Evolutionary conservation across 2,888 invertebrate species (phyloP).

Genomic region (Pycnomerus fuliginosus): DNA sequence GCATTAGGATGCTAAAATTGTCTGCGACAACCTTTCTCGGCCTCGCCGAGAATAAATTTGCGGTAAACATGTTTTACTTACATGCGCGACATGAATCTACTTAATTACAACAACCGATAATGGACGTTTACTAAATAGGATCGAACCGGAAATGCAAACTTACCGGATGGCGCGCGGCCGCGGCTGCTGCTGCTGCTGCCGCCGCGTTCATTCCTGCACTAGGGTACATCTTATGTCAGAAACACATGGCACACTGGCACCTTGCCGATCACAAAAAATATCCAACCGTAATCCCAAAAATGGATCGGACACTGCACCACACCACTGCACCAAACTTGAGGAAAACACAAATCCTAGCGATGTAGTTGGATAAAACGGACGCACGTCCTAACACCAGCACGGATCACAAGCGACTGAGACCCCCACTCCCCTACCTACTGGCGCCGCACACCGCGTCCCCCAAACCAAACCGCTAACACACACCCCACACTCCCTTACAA

Average conservation of each 20-base stretch:
- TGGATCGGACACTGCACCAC: slow-evolving; percentile 10
- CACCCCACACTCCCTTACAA: slow-evolving; percentile 50
- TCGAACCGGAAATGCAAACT: slow-evolving; percentile 49
- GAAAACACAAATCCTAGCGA: slow-evolving; percentile 3
- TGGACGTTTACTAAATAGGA: no score
- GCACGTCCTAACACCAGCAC: slow-evolving; percentile 36
- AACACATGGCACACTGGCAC: slow-evolving; percentile 44
- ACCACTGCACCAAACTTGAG: not conserved
- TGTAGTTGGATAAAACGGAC: slow-evolving; percentile 1
- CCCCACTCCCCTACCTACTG: slow-evolving; percentile 31
- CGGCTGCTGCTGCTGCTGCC: slow-evolving; percentile 75
- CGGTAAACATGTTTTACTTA: slow-evolving; percentile 50
- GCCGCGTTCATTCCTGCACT: slow-evolving; percentile 86
- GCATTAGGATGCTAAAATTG: slow-evolving; percentile 43
- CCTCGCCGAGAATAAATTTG: slow-evolving; percentile 48
- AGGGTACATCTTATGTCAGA: slow-evolving; percentile 72
- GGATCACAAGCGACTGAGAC: slow-evolving; percentile 47
- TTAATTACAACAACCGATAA: slow-evolving; percentile 51
- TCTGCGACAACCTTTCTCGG: slow-evolving; percentile 37
- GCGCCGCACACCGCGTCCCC: slow-evolving; percentile 35
- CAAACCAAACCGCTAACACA: slow-evolving; percentile 53
- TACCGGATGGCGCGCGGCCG: slow-evolving; percentile 86
- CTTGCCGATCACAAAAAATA: slow-evolving; percentile 5
- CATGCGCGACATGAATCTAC: slow-evolving; percentile 48
- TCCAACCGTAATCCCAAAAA: slow-evolving; percentile 11